A percentile compares a stretch with the other conserved stretches of the same genome.
Conservation (phyloP, 2,797 vertebrate species). For the Psittacula derbiana region DNA sequence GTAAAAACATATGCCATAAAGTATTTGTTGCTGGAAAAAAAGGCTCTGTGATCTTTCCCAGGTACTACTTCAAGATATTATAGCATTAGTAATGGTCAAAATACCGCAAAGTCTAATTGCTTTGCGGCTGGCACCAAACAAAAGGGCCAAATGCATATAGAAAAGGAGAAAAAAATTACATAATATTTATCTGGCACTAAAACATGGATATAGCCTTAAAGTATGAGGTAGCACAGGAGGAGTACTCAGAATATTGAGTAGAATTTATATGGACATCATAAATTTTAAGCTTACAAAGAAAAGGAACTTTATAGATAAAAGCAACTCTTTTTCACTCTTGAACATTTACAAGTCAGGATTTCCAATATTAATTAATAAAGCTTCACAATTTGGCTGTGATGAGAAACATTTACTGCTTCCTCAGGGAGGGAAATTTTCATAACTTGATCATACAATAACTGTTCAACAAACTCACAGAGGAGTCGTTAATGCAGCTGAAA, state of each 20-base stretch:
- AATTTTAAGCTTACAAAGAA: background rate
- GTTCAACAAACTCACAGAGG: background rate
- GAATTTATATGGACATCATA: background rate
- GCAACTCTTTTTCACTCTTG: background rate
- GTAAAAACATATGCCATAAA: background rate
- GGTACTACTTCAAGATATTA: background rate
- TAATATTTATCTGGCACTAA: background rate
- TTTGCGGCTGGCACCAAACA: background rate
- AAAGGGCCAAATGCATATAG: background rate
- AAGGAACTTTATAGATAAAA: background rate
- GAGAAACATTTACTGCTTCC: background rate
- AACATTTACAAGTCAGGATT: background rate
- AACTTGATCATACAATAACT: background rate
- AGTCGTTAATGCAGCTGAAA: background rate
- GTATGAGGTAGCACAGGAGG: background rate
- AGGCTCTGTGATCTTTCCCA: background rate
- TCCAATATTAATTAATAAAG: background rate
- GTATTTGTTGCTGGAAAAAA: background rate
- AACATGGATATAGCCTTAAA: background rate
- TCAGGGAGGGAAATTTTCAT: background rate
- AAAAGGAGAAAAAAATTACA: background rate
- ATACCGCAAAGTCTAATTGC: background rate
- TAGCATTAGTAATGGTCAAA: background rate
- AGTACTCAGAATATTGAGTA: background rate
- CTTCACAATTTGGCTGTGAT: background rate